Conservation (phyloP, 2,888 invertebrate genomes). For the Yponomeuta plumbellus region DNA sequence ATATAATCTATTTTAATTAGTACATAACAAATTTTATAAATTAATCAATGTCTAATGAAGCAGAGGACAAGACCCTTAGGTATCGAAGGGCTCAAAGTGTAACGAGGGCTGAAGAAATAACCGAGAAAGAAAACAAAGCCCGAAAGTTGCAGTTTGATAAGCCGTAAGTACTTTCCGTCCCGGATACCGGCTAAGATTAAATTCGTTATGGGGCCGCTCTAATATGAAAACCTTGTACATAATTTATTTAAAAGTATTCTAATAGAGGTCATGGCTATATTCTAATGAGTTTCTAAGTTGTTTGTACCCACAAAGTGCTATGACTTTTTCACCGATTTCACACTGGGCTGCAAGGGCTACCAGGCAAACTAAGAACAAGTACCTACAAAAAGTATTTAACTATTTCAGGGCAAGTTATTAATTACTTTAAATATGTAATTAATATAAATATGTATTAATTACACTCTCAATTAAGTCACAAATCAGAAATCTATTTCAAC, state of each 20-base stretch:
- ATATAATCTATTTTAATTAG: no score
- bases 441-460: no score
- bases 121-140: constrained; percentile 86
- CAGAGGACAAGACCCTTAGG: constrained; percentile 75
- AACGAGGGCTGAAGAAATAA: constrained; percentile 91
- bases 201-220: background rate
- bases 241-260: background rate
- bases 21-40: background rate
- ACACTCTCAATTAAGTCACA: no score
- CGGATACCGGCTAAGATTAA: background rate
- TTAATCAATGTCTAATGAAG: constrained; percentile 46
- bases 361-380: no score
- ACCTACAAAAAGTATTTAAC: no score
- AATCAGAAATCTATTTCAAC: no score
- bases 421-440: no score
- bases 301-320: background rate
- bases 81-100: constrained; percentile 89
- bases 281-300: background rate
- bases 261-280: background rate
- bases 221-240: constrained; percentile 6
- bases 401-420: no score
- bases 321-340: background rate
- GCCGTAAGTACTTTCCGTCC: constrained; percentile 80
- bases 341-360: no score
- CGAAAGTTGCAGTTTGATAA: constrained; percentile 89